Evolutionary conservation across 2,797 vertebrate species (phyloP), one percentile per base, ranked within the genome.

Genomic region (Hypotaenidia okinawae): DNA sequence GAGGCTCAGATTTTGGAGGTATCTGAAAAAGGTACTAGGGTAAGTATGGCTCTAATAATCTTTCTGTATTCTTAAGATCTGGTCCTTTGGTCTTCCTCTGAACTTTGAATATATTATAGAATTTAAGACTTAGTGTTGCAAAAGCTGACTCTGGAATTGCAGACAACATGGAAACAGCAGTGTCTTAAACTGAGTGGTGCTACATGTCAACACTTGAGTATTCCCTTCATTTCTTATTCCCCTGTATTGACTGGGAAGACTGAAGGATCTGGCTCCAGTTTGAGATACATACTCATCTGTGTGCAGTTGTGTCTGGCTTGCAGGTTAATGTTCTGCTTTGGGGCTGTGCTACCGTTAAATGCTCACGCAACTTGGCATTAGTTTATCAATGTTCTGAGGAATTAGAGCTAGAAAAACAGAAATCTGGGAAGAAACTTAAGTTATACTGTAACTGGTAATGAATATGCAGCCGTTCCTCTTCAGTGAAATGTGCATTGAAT

Each of bases 1-100:
- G 97, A 95, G 55, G 98, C 98, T 96, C 96, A 86, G 76, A 97
- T 98, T 97, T 94, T 98, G 96, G 98, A 97, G 83, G 54, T 97
- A 88, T 97, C 97, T 47, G 97, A 98, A 83, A 97, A 98, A 92
- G 97, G 97, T 43, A 97, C 97, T 21, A 97, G 94, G 97, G 98
- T 99, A 97, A 97, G 95, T 91, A 62, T 24, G 32, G 9, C 32
- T 55, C 63, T 43, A 74, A 10, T 67, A 35, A 1, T 47, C 35
- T 49, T 75, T 49, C 27, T 77, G 28, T 13, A 2, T n/a, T 68
- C 30, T 70, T 79, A 55, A 63, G 13, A 47, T n/a, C 5, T 58
- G 5, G 9, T 33, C 51, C 6, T 78, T 57, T 30, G 6, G 11
- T 59, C 10, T 67, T 88, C 25, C 32, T 68, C 25, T 19, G 49